Evolutionary conservation across 2,888 invertebrate genomes (phyloP).

Genomic region (Tubulanus polymorphus): DNA sequence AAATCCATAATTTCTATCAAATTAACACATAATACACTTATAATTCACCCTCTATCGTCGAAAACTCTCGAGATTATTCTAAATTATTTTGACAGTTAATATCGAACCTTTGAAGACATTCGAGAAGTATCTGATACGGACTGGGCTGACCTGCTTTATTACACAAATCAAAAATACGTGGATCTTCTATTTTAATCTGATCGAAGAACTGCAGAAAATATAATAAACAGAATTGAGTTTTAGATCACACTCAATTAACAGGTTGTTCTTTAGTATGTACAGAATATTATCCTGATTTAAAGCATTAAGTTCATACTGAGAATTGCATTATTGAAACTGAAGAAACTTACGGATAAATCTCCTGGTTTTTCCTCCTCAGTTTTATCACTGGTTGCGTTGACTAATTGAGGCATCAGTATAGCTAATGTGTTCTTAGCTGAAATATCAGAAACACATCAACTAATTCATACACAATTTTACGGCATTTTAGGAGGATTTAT

Average conservation of each 20-base stretch:
- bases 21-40: not conserved
- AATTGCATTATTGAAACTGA: not conserved
- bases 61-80: no score
- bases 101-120: conserved; percentile 71
- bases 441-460: no score
- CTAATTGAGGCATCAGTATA: conserved; percentile 89
- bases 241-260: conserved; percentile 2
- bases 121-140: conserved; percentile 87
- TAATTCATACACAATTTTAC: not conserved
- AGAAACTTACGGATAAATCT: conserved; percentile 42
- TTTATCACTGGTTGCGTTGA: conserved; percentile 56
- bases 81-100: no score
- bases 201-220: conserved; percentile 59
- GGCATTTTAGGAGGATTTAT: not conserved
- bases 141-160: conserved; percentile 93
- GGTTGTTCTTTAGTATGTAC: no score
- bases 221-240: not conserved
- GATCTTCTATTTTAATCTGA: conserved; percentile 88
- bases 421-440: conserved; percentile 78
- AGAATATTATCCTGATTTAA: no score
- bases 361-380: conserved; percentile 29
- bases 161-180: conserved; percentile 89
- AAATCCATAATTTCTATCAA: conserved; percentile 77
- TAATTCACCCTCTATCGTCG: no score
- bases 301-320: no score